phyloP scores from a whole-genome alignment of 2,888 invertebrate genomes.

The Mantis religiosa region DNA sequence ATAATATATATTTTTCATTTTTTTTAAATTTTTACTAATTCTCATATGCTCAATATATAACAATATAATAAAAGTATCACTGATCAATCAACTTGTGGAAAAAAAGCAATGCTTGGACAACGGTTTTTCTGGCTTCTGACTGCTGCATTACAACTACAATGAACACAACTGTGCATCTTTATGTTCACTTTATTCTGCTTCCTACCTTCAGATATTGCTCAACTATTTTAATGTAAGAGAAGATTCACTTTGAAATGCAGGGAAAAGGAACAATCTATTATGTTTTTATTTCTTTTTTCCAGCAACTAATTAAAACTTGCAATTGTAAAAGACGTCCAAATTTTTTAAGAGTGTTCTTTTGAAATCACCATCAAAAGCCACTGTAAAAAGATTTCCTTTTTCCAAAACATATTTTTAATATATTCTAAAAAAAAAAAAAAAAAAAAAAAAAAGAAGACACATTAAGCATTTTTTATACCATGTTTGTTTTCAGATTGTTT shows the following conservation, averaged over 20 bases:
- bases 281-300: neutral
- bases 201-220: neutral
- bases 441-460: neutral
- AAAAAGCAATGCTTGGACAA: slow-evolving; percentile 12
- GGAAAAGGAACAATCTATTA: neutral
- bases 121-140: neutral
- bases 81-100: slow-evolving; percentile 23
- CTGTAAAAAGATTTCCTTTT: neutral
- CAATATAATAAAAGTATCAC: slow-evolving; percentile 28
- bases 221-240: neutral
- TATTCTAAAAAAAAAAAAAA: neutral
- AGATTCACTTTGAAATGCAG: neutral
- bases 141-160: neutral
- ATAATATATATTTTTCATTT: slow-evolving; percentile 10
- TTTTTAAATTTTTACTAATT: slow-evolving; percentile 7
- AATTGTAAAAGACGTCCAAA: neutral
- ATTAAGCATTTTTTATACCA: neutral
- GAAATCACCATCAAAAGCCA: neutral
- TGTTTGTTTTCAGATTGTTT: neutral
- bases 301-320: neutral
- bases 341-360: neutral
- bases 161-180: neutral
- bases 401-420: neutral
- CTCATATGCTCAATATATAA: slow-evolving; percentile 19
- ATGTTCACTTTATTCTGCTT: neutral